Conservation (phyloP, 2,888 invertebrate genomes). For the Amphimallon solstitiale region DNA sequence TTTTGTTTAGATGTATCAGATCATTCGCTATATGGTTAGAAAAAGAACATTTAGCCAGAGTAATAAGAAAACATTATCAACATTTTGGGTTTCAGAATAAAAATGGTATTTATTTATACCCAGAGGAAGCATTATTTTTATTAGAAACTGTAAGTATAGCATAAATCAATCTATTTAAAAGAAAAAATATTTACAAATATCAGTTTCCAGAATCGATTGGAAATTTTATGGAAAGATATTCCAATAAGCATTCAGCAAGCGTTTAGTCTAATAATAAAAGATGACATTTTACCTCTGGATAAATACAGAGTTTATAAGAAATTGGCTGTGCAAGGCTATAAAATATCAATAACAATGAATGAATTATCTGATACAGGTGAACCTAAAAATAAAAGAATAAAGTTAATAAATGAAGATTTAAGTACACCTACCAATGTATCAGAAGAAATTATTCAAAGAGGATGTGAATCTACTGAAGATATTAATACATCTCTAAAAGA, state of each 20-base stretch:
- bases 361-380: background rate
- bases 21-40: conserved; percentile 54
- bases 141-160: conserved; percentile 70
- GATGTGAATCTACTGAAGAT: too few species aligned
- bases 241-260: conserved; percentile 74
- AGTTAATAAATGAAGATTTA: conserved; percentile 15
- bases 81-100: conserved; percentile 57
- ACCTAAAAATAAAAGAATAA: conserved; percentile 15
- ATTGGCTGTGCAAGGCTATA: conserved; percentile 52
- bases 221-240: conserved; percentile 68
- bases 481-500: background rate
- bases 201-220: conserved; percentile 68
- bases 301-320: conserved; percentile 55
- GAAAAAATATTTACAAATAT: conserved; percentile 61
- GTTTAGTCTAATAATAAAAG: conserved; percentile 66
- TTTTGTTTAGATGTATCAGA: conserved; percentile 51
- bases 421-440: background rate
- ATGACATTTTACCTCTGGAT: conserved; percentile 42
- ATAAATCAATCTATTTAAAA: conserved; percentile 66
- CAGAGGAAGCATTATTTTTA: conserved; percentile 74
- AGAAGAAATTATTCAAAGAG: too few species aligned
- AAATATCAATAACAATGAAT: conserved; percentile 37
- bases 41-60: conserved; percentile 48
- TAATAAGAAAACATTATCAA: conserved; percentile 51
- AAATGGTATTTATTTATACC: conserved; percentile 62